Percentiles rank a stretch among this genome's conserved stretches.
These are phyloP conservation scores for Mystacornis crossleyi DNA, from an alignment of 2,113 vertebrate genomes.

Conservation along the genomic window DNA sequence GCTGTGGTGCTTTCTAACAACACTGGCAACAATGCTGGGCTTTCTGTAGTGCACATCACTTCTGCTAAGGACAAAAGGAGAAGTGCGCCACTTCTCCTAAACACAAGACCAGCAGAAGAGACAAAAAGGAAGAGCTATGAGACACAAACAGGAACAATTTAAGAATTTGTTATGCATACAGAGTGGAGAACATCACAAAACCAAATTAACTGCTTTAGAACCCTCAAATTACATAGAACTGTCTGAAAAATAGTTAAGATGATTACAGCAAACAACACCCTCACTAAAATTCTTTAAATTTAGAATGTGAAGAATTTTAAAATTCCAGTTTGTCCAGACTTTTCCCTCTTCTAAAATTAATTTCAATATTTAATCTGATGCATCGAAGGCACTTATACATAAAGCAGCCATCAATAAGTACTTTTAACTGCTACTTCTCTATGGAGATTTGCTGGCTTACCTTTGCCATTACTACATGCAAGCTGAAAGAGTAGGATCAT, in stretches of 20 bases:
- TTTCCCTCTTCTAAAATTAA: not conserved
- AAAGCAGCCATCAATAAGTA: not conserved
- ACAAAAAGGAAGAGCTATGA: not conserved
- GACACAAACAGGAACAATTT: not conserved
- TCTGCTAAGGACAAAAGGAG: not conserved
- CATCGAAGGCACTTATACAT: not conserved
- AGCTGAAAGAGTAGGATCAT: not conserved
- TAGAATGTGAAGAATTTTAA: not conserved
- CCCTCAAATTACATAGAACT: not conserved
- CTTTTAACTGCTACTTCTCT: not conserved
- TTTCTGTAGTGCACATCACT: not conserved
- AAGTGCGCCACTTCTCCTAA: not conserved
- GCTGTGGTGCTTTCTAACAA: not conserved
- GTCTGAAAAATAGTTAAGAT: not conserved
- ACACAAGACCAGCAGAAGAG: not conserved
- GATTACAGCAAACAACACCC: not conserved
- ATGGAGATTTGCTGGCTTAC: not conserved
- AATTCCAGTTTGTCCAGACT: not conserved
- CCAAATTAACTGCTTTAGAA: not conserved
- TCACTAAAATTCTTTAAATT: not conserved
- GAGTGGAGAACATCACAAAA: not conserved
- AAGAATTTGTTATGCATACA: rapidly evolving
- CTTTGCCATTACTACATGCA: not conserved
- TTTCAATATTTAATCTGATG: not conserved
- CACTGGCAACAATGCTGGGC: not conserved